These are phyloP conservation scores for Cottus gobio DNA, from an alignment of 2,113 vertebrate species.

Conservation along the genomic window DNA sequence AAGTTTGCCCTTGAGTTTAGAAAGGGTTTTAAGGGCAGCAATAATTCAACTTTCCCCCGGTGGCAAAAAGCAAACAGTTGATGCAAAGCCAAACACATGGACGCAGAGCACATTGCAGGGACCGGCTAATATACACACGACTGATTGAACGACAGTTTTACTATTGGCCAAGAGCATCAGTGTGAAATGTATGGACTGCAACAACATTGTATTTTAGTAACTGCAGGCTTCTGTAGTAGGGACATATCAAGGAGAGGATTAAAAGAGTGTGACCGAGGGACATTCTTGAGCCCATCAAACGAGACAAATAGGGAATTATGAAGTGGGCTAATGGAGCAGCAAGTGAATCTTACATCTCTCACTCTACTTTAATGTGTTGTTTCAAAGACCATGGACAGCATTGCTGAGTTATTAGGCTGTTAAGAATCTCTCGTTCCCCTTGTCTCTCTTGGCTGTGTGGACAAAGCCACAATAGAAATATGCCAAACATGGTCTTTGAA, in stretches of 20 bases:
- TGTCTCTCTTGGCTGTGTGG: constrained; percentile 5
- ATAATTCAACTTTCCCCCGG: constrained; percentile 64
- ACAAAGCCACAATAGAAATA: constrained; percentile 11
- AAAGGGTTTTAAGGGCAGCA: constrained; percentile 56
- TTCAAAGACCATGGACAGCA: constrained; percentile 19
- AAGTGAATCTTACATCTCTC: constrained; percentile 23
- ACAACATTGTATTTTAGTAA: constrained; percentile 1
- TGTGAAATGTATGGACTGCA: not conserved
- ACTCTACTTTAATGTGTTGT: constrained; percentile 6
- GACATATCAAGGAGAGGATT: not conserved
- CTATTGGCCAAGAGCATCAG: constrained; percentile 9
- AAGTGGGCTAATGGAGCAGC: not conserved
- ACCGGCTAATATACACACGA: constrained; percentile 29
- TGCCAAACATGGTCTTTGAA: not conserved
- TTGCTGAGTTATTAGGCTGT: not conserved
- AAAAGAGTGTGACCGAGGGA: not conserved
- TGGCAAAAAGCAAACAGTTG: constrained; percentile 72
- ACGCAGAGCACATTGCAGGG: not conserved
- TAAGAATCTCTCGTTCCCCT: not conserved
- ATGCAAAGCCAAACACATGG: constrained; percentile 45
- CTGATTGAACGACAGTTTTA: constrained; percentile 5
- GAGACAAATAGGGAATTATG: constrained; percentile 11
- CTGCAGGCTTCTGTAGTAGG: not conserved
- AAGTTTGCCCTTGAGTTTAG: constrained; percentile 51
- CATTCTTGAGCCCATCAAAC: not conserved